phyloP scores from a whole-genome alignment of 2,797 vertebrate species.

The Amblyopsis hoosieri region DNA sequence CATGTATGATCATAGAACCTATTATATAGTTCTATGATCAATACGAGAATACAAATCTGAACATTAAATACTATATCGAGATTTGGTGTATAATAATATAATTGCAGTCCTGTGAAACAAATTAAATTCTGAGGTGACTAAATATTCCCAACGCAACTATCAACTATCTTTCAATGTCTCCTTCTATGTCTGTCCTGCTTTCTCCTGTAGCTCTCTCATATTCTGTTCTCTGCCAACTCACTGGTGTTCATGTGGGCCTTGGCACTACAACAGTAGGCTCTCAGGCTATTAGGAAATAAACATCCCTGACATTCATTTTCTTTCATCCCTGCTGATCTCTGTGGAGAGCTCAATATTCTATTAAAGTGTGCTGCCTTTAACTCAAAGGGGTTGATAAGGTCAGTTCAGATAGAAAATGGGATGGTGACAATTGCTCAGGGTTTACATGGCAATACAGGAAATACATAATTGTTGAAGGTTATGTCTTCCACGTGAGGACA shows the following conservation, averaged over 20 bases:
- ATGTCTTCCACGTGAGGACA: constrained; percentile 2
- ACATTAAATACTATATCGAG: too few species aligned
- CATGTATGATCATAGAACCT: too few species aligned
- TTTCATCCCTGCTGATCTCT: constrained; percentile 35
- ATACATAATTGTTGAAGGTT: constrained; percentile 8
- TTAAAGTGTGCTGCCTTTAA: constrained; percentile 22
- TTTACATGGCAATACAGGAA: constrained; percentile 8
- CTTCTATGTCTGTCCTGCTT: neutral
- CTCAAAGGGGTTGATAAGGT: constrained; percentile 39
- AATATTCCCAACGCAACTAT: constrained; percentile 5
- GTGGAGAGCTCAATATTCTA: constrained; percentile 24
- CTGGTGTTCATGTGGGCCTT: constrained; percentile 15
- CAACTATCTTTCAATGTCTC: constrained; percentile 7
- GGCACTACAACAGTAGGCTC: constrained; percentile 14
- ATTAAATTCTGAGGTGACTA: too few species aligned
- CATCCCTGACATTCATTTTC: constrained; percentile 42
- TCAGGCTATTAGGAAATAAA: constrained; percentile 41
- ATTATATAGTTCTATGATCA: too few species aligned
- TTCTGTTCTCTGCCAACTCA: neutral
- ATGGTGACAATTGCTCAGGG: constrained; percentile 6
- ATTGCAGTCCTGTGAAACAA: too few species aligned
- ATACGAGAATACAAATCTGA: too few species aligned
- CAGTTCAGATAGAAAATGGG: constrained; percentile 26
- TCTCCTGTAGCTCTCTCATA: neutral
- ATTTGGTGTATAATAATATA: too few species aligned